Conservation (phyloP, 30 jellyfish, hydroid and myxozoan species). For the Sanderia malayensis region DNA sequence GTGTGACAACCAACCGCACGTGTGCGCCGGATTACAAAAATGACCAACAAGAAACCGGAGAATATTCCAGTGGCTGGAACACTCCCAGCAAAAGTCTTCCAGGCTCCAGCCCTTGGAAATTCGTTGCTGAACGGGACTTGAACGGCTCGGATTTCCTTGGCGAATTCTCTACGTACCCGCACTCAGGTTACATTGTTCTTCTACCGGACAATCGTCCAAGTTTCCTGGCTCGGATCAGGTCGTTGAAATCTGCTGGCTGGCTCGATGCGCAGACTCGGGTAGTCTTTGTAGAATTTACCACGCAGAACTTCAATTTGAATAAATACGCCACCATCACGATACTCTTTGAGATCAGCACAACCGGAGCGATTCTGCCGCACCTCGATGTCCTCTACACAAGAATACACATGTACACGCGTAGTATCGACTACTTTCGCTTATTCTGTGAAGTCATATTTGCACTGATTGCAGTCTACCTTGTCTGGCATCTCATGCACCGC, state of each 20-base stretch:
- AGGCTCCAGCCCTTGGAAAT: conserved; percentile 54
- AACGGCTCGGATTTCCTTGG: conserved; percentile 49
- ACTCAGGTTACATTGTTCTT: conserved; percentile 37
- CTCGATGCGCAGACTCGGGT: conserved; percentile 68
- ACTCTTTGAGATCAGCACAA: conserved; percentile 47
- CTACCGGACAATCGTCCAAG: not conserved
- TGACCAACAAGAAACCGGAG: conserved; percentile 21
- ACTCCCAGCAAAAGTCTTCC: not conserved
- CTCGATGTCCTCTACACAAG: conserved; percentile 44
- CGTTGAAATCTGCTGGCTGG: conserved; percentile 70
- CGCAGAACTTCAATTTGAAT: conserved; percentile 50
- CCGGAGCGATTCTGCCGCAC: conserved; percentile 49
- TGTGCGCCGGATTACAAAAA: conserved; percentile 24
- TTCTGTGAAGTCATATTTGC: conserved; percentile 70
- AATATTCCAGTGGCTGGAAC: conserved; percentile 21
- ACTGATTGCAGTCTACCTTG: conserved; percentile 35
- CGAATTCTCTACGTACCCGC: conserved; percentile 34
- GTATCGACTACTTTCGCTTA: conserved; percentile 68
- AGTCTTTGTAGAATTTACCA: conserved; percentile 46
- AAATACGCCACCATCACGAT: conserved; percentile 47
- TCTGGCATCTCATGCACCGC: conserved; percentile 19
- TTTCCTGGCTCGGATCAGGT: not conserved
- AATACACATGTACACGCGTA: conserved; percentile 45
- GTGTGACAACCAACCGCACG: conserved; percentile 17
- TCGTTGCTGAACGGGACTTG: conserved; percentile 15